phyloP scores from a whole-genome alignment of 2,888 invertebrate species.

The Metopia argyrocephala region DNA sequence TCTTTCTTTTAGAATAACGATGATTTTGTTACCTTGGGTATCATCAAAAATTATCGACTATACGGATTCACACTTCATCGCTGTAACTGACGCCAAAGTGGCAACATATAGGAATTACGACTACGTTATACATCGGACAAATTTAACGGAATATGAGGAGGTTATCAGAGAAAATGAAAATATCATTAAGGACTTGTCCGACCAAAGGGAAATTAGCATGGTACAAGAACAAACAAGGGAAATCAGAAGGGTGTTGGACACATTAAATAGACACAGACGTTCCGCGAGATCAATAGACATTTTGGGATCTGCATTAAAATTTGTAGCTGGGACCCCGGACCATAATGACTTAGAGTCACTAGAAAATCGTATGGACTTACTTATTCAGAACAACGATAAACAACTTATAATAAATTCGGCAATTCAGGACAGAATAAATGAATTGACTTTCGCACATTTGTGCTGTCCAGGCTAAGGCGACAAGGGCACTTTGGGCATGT shows the following conservation, averaged over 20 bases:
- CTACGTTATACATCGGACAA: slow-evolving; percentile 23
- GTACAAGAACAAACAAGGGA: slow-evolving; percentile 23
- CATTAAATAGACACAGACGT: not conserved
- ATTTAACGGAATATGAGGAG: slow-evolving; percentile 15
- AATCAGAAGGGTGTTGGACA: not conserved
- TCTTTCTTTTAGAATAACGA: slow-evolving; percentile 9
- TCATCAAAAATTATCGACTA: slow-evolving; percentile 20
- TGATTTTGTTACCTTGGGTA: not conserved
- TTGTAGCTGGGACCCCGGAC: no score
- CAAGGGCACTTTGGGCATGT: no score
- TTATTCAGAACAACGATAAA: slow-evolving; percentile 6
- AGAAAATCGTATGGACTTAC: not conserved
- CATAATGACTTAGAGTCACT: not conserved
- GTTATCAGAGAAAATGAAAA: slow-evolving; percentile 9
- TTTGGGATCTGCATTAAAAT: no score
- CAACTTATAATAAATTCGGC: not conserved
- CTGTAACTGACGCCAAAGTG: slow-evolving; percentile 24
- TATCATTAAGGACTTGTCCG: not conserved
- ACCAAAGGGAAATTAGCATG: slow-evolving; percentile 14
- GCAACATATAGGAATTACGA: slow-evolving; percentile 16
- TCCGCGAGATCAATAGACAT: no score
- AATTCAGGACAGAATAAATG: slow-evolving; percentile 10
- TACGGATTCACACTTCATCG: slow-evolving; percentile 31
- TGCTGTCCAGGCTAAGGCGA: no score
- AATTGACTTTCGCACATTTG: no score